Percentiles rank a stretch among this genome's conserved stretches.
Conservation (phyloP, 2,797 vertebrate genomes). For the Gobio occitaniae region DNA sequence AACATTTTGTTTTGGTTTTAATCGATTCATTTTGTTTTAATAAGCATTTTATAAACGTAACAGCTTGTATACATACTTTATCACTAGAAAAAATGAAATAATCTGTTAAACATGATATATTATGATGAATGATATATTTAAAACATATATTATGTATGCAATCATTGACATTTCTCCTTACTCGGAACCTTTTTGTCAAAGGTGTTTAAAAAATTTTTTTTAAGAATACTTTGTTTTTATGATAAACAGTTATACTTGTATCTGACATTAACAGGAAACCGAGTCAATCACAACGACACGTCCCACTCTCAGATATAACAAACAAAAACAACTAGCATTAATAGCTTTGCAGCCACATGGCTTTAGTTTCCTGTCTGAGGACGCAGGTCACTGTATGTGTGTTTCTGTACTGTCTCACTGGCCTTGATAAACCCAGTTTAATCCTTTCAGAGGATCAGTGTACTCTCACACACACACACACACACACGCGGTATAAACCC, state of each 20-base stretch:
- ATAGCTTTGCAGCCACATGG: background rate
- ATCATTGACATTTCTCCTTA: background rate
- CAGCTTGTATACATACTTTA: background rate
- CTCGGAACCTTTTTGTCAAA: background rate
- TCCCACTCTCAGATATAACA: background rate
- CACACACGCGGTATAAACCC: background rate
- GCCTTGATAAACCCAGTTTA: conserved; percentile 46
- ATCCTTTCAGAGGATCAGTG: conserved; percentile 52
- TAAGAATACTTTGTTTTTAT: background rate
- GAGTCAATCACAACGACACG: background rate
- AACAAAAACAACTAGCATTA: background rate
- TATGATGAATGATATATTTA: no score
- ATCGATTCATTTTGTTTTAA: background rate
- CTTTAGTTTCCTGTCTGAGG: background rate
- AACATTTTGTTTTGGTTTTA: background rate
- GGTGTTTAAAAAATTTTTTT: no score
- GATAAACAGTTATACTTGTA: background rate
- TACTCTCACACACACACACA: conserved; percentile 15
- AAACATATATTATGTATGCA: no score
- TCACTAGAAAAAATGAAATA: background rate
- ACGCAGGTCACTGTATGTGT: conserved; percentile 5
- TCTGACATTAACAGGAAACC: background rate
- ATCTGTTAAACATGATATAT: no score
- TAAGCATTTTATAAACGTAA: background rate
- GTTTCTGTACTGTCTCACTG: conserved; percentile 41